Percentiles rank a stretch among this genome's conserved stretches.
Conservation (phyloP, 2,888 invertebrate genomes). For the Drosophila emarginata region DNA sequence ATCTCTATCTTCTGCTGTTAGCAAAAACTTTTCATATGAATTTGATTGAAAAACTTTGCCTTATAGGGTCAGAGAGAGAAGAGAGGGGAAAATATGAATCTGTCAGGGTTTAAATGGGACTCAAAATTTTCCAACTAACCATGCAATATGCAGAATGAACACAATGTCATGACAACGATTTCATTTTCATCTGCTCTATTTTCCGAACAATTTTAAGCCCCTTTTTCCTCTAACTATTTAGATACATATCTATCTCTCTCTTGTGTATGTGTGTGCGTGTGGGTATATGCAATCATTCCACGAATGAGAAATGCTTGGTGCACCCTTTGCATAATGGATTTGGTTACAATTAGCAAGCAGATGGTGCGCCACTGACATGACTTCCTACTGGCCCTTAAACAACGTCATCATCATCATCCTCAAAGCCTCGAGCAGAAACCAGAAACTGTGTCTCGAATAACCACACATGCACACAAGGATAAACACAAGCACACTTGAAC, state of each 20-base stretch:
- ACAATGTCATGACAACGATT: slow-evolving; percentile 34
- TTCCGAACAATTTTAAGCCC: background rate
- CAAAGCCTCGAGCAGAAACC: background rate
- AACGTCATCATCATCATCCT: background rate
- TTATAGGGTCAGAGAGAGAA: background rate
- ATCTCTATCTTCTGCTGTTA: background rate
- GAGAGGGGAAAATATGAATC: background rate
- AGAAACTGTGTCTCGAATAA: background rate
- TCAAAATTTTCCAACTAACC: background rate
- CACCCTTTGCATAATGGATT: slow-evolving; percentile 56
- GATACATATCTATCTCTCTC: background rate
- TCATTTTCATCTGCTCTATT: background rate
- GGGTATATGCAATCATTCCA: background rate
- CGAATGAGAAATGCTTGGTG: slow-evolving; percentile 1
- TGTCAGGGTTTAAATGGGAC: background rate
- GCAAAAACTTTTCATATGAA: slow-evolving; percentile 65
- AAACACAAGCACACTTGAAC: too few species aligned
- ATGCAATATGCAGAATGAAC: slow-evolving; percentile 2
- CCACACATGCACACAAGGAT: background rate
- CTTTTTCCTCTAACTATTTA: background rate
- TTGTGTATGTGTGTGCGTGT: too few species aligned
- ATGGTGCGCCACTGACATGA: slow-evolving; percentile 36
- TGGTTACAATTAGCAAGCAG: slow-evolving; percentile 51
- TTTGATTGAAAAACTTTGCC: slow-evolving; percentile 74
- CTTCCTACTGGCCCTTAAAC: slow-evolving; percentile 21